phyloP scores from a whole-genome alignment of 2,888 invertebrate genomes.

The Pedicia rivosa region DNA sequence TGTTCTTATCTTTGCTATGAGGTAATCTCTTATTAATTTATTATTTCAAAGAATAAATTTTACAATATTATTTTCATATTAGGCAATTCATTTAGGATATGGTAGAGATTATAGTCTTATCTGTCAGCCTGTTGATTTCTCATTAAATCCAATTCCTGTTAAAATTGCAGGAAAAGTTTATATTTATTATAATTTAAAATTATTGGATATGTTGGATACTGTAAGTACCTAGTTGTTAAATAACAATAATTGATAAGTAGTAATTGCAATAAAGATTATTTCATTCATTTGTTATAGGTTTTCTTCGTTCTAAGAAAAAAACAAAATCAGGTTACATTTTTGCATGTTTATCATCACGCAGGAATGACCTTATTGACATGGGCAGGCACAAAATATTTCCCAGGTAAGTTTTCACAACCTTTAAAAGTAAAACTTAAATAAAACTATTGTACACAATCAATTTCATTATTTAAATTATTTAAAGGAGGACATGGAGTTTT shows the following conservation, averaged over 20 bases:
- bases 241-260: too few relatives aligned
- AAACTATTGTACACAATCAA: too few relatives aligned
- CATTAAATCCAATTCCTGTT: constrained; percentile 25
- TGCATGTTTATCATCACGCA: constrained; percentile 75
- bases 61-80: too few relatives aligned
- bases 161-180: constrained; percentile 34
- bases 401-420: too few relatives aligned
- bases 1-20: constrained; percentile 37
- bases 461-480: too few relatives aligned
- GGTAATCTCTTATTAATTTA: constrained; percentile 31
- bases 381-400: constrained; percentile 36
- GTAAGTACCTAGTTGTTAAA: constrained; percentile 27
- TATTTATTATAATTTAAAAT: constrained; percentile 50
- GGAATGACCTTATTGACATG: constrained; percentile 60
- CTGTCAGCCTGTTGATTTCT: constrained; percentile 21
- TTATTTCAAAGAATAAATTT: too few relatives aligned
- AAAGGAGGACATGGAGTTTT: constrained; percentile 56
- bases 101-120: constrained; percentile 17
- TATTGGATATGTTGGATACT: constrained; percentile 54
- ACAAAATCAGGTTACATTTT: constrained; percentile 61
- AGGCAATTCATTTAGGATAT: constrained; percentile 9
- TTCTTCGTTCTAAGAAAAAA: constrained; percentile 75
- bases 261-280: too few relatives aligned
- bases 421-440: too few relatives aligned
- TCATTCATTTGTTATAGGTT: constrained; percentile 23